Conservation (phyloP, 2,888 invertebrate genomes). For the Calameuta pallipes region DNA sequence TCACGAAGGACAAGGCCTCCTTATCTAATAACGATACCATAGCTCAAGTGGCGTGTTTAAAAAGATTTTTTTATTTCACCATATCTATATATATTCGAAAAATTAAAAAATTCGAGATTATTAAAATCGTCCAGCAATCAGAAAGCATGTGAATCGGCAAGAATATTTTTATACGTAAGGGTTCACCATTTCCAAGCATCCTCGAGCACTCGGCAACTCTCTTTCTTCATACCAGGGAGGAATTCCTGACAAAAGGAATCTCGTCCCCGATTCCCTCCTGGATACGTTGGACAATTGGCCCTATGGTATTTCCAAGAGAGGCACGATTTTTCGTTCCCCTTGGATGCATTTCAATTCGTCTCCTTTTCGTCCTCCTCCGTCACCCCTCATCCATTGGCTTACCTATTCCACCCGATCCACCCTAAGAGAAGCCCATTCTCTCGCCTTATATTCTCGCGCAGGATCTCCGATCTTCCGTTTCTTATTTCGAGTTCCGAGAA, state of each 20-base stretch:
- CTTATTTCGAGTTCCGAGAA: conserved; percentile 41
- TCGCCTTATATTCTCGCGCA: conserved; percentile 35
- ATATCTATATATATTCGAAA: too few species aligned
- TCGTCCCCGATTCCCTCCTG: conserved; percentile 30
- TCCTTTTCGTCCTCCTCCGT: conserved; percentile 10
- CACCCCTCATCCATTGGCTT: neutral
- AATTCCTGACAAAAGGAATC: conserved; percentile 48
- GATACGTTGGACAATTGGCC: conserved; percentile 35
- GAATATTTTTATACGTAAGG: neutral
- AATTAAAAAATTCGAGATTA: too few species aligned
- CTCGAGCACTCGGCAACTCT: neutral
- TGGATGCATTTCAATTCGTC: conserved; percentile 36
- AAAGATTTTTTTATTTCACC: neutral
- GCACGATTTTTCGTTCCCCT: conserved; percentile 44
- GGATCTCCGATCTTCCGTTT: conserved; percentile 40
- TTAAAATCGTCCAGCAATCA: neutral
- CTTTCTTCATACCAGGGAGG: conserved; percentile 26
- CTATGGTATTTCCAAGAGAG: conserved; percentile 38
- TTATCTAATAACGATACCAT: neutral
- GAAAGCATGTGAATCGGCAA: neutral
- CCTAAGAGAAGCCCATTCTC: conserved; percentile 20
- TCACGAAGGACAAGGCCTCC: neutral
- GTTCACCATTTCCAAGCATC: neutral
- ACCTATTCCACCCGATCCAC: conserved; percentile 24
- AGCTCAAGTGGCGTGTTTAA: neutral